Evolutionary conservation across 1,140 invertebrate genomes (phyloP).

Genomic region (Pantala flavescens): DNA sequence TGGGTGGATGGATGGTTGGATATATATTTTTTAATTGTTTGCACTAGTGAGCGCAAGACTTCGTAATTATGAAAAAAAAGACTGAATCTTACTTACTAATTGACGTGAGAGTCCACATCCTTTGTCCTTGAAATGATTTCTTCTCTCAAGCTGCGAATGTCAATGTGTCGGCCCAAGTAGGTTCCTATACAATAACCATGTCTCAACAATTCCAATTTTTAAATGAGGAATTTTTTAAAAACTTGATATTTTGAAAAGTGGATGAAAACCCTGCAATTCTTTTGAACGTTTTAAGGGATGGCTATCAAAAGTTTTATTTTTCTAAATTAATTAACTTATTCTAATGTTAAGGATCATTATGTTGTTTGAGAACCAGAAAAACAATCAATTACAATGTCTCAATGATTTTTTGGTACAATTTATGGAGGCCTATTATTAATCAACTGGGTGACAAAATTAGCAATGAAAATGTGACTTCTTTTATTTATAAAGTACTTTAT

Average conservation of each 20-base stretch:
- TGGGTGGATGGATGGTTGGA: constrained; percentile 2
- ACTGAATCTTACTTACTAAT: constrained; percentile 4
- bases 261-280: neutral
- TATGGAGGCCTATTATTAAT: neutral
- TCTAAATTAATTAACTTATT: constrained; percentile 11
- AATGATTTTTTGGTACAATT: neutral
- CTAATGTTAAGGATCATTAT: constrained; percentile 3
- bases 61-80: constrained; percentile 10
- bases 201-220: neutral
- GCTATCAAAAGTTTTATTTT: neutral
- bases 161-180: constrained; percentile 7
- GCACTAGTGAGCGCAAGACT: constrained; percentile 3
- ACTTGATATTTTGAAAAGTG: neutral
- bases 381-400: neutral
- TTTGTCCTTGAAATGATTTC: constrained; percentile 7
- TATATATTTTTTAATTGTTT: constrained; percentile 11
- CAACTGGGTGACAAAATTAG: neutral
- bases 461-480: neutral
- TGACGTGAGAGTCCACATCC: neutral
- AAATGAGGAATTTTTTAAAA: neutral
- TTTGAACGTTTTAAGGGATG: neutral
- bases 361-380: neutral
- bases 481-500: neutral
- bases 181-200: constrained; percentile 6
- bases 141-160: neutral